These are phyloP conservation scores for Cossypha niveicapilla DNA, from an alignment of 2,797 vertebrate species.

Conservation along the genomic window DNA sequence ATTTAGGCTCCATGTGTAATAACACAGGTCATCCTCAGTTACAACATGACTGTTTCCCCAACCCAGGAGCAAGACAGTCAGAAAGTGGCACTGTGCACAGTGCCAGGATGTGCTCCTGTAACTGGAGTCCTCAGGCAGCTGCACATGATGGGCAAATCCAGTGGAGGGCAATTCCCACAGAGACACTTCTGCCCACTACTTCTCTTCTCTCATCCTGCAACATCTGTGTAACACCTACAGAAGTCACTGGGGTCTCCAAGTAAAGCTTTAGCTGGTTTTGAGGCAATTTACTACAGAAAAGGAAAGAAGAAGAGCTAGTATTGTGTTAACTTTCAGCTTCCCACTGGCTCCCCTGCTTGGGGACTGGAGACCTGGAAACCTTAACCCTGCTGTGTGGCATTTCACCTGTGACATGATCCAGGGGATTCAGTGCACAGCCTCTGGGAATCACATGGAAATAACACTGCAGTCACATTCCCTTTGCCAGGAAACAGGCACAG, in stretches of 20 bases:
- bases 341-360: not conserved
- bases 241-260: not conserved
- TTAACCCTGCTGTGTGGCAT: not conserved
- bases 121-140: not conserved
- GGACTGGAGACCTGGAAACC: not conserved
- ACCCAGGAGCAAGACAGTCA: accelerated
- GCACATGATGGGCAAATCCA: not conserved
- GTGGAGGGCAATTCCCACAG: not conserved
- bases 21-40: not conserved
- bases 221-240: not conserved
- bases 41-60: not conserved
- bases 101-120: not conserved
- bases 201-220: not conserved
- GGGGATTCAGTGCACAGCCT: not conserved
- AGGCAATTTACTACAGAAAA: not conserved
- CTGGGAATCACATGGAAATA: not conserved
- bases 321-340: not conserved
- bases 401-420: not conserved
- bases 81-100: not conserved
- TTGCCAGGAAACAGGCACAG: not conserved
- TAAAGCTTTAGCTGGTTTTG: not conserved
- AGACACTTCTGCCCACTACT: not conserved
- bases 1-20: not conserved
- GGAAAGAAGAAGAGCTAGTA: not conserved
- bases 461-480: not conserved